Evolutionary conservation across 2,888 invertebrate genomes (phyloP), one percentile per base, ranked within the genome.

Genomic region (Ceramica pisi): DNA sequence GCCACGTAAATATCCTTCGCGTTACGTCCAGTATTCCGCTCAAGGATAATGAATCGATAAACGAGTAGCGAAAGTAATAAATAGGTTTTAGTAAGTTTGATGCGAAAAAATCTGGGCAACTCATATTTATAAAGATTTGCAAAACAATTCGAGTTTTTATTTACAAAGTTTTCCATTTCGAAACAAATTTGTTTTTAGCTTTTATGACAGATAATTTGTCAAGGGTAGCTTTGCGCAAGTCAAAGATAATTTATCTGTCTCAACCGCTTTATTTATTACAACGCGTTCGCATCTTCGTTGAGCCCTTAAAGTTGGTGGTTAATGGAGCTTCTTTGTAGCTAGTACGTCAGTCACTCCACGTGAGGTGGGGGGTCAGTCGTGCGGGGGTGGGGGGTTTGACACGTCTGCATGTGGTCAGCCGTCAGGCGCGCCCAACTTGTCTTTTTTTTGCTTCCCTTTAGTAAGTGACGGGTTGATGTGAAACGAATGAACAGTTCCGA

Each of bases 221-320:
- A 94, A 90, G 91, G 91, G 92, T 93, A 90, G 92, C 94, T 92
- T 91, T 92, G 92, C 90, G 91, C 92, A 90, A 95, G 94, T 94
- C 95, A 94, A 95, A 95, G 94, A 94, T 95, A 95, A 95, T 95
- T 95, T 95, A 95, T 95, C 94, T 95, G 94, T 95, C 95, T 95
- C 94, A 91, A 92, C 91, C 92, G 92, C 93, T 94, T 95, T 95
- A 95, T 95, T 95, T 95, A 95, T 95, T 95, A 93, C 91, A 89
- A 90, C 93, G 93, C 92, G 94, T 94, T 94, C 93, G 93, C 92
- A 92, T 94, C 94, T 93, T 88, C 88, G 91, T 88, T 92, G 93
- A 94, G 94, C 94, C 92, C 94, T 93, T 92, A 93, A 94, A 94
- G 93, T 94, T 93, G 89, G 90, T 89, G 91, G 93, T 94, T 94